Percentiles rank a stretch among this genome's conserved stretches.
Conservation (phyloP, 2,888 invertebrate species). For the Troilus luridus region DNA sequence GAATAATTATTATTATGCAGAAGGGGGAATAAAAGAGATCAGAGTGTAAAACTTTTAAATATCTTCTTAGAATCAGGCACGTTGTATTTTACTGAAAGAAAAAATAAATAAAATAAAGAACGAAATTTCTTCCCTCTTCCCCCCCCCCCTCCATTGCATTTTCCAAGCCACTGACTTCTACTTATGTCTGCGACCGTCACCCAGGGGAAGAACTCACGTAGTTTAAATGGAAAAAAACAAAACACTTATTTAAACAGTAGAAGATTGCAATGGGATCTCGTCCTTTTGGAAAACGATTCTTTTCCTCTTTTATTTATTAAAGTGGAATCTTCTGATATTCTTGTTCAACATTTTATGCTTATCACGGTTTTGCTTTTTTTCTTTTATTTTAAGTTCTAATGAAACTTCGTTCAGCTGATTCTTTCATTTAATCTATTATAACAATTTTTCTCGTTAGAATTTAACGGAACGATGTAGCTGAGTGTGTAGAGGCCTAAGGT, state of each 20-base stretch:
- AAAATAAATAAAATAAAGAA: background rate
- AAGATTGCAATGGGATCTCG: constrained; percentile 7
- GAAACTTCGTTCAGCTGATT: no score
- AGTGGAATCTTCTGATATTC: background rate
- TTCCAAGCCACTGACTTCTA: constrained; percentile 35
- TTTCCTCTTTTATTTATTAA: background rate
- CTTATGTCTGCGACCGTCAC: constrained; percentile 40
- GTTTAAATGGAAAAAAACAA: constrained; percentile 48
- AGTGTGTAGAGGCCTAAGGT: no score
- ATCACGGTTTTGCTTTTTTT: background rate
- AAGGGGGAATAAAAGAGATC: background rate
- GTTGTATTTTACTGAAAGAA: background rate
- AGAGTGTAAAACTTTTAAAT: background rate
- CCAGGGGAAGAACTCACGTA: background rate
- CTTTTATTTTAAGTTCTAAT: background rate
- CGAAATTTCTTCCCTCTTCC: background rate
- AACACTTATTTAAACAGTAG: constrained; percentile 39
- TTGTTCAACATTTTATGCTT: background rate
- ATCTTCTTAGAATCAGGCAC: background rate
- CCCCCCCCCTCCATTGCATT: background rate
- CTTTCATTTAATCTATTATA: no score
- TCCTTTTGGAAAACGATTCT: constrained; percentile 6
- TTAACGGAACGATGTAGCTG: no score
- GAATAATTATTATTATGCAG: background rate
- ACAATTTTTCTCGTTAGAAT: no score